These are phyloP conservation scores for Sesia bembeciformis DNA, from an alignment of 2,888 invertebrate species.

Conservation along the genomic window DNA sequence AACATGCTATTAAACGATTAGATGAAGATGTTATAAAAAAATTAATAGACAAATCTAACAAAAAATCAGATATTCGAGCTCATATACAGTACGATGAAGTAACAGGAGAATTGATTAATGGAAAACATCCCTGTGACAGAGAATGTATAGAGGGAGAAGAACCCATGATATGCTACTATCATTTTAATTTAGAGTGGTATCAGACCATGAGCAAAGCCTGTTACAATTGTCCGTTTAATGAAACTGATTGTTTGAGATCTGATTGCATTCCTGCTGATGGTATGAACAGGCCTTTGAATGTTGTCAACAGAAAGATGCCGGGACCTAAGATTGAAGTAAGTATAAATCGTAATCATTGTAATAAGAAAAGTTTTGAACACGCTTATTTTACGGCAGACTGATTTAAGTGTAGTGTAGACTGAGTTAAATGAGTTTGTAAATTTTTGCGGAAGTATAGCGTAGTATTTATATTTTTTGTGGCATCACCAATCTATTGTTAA, in stretches of 20 bases:
- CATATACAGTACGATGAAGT: constrained; percentile 59
- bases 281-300: constrained; percentile 80
- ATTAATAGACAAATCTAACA: constrained; percentile 20
- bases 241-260: constrained; percentile 81
- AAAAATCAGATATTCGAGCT: constrained; percentile 38
- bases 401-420: no score
- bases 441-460: no score
- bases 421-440: no score
- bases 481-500: no score
- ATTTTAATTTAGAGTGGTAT: constrained; percentile 87
- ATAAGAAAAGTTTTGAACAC: no score
- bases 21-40: background rate
- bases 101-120: constrained; percentile 54
- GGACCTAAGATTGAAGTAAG: constrained; percentile 88
- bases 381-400: no score
- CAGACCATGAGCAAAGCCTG: constrained; percentile 92
- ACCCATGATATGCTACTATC: constrained; percentile 81
- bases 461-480: no score
- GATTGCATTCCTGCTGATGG: constrained; percentile 93
- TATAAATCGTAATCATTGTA: background rate
- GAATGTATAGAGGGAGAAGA: constrained; percentile 75
- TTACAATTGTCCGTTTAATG: constrained; percentile 84
- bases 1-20: constrained; percentile 16
- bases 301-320: constrained; percentile 90
- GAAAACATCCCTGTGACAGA: constrained; percentile 77